Evolutionary conservation across 2,797 vertebrate genomes (phyloP).

Genomic region (Bufotes viridis): DNA sequence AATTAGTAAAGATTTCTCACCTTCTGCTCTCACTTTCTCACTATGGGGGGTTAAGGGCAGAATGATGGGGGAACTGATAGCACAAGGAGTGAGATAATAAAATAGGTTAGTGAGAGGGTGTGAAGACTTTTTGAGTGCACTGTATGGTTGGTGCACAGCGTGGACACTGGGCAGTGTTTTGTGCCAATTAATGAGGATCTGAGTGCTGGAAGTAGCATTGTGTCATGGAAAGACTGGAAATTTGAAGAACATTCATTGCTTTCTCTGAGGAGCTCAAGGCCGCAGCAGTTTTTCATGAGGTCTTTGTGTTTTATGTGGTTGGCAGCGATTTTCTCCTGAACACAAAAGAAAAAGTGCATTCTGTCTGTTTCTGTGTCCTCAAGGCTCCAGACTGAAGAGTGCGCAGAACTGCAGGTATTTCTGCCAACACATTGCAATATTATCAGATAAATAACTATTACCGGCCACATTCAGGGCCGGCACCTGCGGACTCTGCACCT

Average conservation of each 20-base stretch:
- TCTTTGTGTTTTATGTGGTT: neutral
- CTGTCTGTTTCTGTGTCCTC: constrained; percentile 9
- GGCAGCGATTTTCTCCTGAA: neutral
- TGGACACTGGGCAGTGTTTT: no score
- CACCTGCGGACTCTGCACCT: constrained; percentile 38
- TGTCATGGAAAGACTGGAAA: neutral
- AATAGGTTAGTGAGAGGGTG: no score
- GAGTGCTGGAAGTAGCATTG: neutral
- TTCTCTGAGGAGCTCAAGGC: neutral
- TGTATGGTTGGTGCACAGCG: no score
- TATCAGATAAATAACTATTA: constrained; percentile 30
- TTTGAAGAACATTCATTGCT: neutral
- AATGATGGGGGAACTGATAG: no score
- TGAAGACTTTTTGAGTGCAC: no score
- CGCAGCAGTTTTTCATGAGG: neutral
- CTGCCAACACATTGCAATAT: constrained; percentile 13
- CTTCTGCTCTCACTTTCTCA: no score
- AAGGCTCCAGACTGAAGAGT: neutral
- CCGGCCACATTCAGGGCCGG: neutral
- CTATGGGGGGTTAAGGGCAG: no score
- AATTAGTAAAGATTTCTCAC: no score
- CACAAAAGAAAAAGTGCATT: neutral
- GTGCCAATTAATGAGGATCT: neutral
- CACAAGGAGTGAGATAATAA: no score
- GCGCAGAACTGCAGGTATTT: neutral